Percentiles rank a stretch among this genome's conserved stretches.
phyloP scores from a whole-genome alignment of 2,797 vertebrate species.

The Myiotriccus ornatus region DNA sequence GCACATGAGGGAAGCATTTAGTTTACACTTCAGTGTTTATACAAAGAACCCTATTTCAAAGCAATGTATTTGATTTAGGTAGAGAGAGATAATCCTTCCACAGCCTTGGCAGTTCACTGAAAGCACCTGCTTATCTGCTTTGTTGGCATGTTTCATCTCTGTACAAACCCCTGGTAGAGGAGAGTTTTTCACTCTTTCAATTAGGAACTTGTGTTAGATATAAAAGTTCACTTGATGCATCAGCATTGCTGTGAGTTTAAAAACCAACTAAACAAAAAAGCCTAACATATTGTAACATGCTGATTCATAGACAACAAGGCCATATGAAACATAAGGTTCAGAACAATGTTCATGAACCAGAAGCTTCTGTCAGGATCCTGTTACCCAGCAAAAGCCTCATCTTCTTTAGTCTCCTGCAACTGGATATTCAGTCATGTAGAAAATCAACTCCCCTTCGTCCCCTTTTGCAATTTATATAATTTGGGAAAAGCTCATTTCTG shows the following conservation, averaged over 20 bases:
- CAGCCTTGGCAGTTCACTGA: background rate
- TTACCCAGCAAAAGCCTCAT: background rate
- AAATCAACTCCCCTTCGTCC: constrained; percentile 3
- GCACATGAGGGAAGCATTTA: background rate
- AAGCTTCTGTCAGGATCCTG: background rate
- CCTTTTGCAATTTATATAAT: constrained; percentile 20
- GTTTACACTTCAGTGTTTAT: background rate
- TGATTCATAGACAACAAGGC: background rate
- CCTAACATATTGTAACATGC: background rate
- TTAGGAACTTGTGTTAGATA: background rate
- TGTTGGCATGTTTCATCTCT: background rate
- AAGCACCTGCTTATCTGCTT: background rate
- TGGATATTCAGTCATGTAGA: constrained; percentile 7
- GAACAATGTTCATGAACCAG: background rate
- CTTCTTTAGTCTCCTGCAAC: background rate
- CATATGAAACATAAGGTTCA: background rate
- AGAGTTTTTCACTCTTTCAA: background rate
- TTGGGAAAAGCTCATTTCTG: constrained; percentile 20
- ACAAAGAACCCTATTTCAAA: background rate
- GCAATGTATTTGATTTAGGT: background rate
- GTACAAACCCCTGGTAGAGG: background rate
- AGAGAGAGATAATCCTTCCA: background rate
- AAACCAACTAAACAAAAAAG: background rate
- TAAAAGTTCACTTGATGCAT: background rate
- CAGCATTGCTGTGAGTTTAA: background rate